Base-by-base conservation (phyloP, 2,797 vertebrate genomes). In the Gallinago solitaria region DNA sequence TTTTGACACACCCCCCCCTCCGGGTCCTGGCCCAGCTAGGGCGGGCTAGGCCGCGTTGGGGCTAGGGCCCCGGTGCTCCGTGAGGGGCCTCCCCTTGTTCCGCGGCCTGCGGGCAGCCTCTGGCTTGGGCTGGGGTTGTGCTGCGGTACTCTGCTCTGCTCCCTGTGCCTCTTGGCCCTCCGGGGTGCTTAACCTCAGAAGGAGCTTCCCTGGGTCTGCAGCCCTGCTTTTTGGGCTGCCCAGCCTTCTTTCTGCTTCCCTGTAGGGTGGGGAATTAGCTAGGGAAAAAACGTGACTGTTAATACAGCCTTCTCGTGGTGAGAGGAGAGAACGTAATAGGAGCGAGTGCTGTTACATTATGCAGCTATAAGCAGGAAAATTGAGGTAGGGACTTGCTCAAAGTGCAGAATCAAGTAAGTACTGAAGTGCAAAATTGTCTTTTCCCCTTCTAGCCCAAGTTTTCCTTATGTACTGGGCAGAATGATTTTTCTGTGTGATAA, bases 321-420 rank as follows among this genome's bases (percentile, higher is more conserved):
- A n/a, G 47, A 41, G 41, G 12, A 16, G 20, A 15, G 37, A 32
- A 9, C 2, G 3, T n/a, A 9, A 15, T 30, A 56, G 30, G 27
- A 28, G 60, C 0, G 18, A 19, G 7, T 41, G 54, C 9, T 6
- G 13, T 35, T 61, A 3, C 1, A 0, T 7, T 5, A 12, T 1
- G 8, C 53, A 45, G 16, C 3, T 12, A 1, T 33, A 28, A 24
- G 37, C 48, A 63, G 60, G 27, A 14, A 51, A 27, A 54, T 27
- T 20, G 56, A 50, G 69, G 28, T 6, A 20, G 35, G 35, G 39
- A 15, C n/a, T 19, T 67, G 4, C 3, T 20, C 16, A 13, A 27
- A 57, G 77, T 35, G 14, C 47, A 27, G 23, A 45, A 25, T 37
- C 28, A 27, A 60, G 43, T 70, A 69, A 74, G 76, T 83, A 56